phyloP scores from a whole-genome alignment of 2,797 vertebrate species.

The Lacerta viridis region DNA sequence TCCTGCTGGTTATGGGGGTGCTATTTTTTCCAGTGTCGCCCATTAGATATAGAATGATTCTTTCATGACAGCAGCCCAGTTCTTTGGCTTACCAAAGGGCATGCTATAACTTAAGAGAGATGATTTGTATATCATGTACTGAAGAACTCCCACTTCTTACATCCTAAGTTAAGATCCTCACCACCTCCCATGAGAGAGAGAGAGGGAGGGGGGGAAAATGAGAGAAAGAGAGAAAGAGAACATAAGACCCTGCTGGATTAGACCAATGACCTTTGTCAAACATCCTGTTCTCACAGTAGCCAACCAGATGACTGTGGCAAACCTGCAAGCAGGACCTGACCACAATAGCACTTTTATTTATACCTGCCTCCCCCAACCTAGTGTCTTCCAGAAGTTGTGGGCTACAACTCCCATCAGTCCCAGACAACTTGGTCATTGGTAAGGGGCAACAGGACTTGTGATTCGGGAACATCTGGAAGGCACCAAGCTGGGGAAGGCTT shows the following conservation, averaged over 20 bases:
- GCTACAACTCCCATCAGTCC: too few relatives aligned
- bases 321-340: too few relatives aligned
- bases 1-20: constrained; percentile 46
- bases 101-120: background rate
- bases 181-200: background rate
- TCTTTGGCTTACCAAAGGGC: constrained; percentile 24
- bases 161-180: background rate
- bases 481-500: too few relatives aligned
- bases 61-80: background rate
- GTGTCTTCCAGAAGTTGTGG: too few relatives aligned
- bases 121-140: background rate
- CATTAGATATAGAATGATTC: constrained; percentile 31
- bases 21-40: constrained; percentile 27
- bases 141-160: background rate
- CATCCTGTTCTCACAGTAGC: too few relatives aligned
- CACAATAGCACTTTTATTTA: background rate
- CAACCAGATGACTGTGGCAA: background rate
- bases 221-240: too few relatives aligned
- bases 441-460: too few relatives aligned
- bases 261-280: too few relatives aligned
- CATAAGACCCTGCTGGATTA: too few relatives aligned
- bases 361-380: background rate
- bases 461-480: too few relatives aligned
- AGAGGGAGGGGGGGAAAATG: too few relatives aligned
- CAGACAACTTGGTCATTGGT: too few relatives aligned